Evolutionary conservation across 1,140 invertebrate species (phyloP), one percentile per base, ranked within the genome.

Genomic region (Ladona fulva): DNA sequence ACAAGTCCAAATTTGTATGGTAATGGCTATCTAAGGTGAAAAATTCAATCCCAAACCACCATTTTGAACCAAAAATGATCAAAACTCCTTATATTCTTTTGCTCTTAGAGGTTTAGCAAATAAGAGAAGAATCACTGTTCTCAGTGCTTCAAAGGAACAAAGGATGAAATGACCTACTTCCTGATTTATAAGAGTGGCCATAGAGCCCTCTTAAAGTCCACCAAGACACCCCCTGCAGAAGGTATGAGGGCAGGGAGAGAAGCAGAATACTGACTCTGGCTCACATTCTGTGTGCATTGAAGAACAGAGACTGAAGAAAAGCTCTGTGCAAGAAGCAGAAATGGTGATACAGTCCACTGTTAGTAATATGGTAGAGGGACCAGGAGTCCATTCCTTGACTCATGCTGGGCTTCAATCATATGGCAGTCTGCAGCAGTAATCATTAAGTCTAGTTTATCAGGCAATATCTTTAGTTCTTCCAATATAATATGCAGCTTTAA

Each of bases 221-320:
- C 75, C 75, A 14, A 74, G 74, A 74, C 25, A 37, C 25, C 25
- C n/a, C 25, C 16, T n/a, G 75, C n/a, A 76, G 25, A 37, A 37
- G 75, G 52, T 19, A 6, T 66, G 16, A 66, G 52, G n/a, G 12
- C 52, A 59, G 75, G 44, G n/a, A 66, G 52, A 66, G 3, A 66
- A 78, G 78, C 78, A 37, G 75, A 78, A 42, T 73, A 76, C 25
- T n/a, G 52, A 25, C 22, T 52, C 14, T 42, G 42, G 74, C 37
- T 75, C 66, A 75, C 24, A 78, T n/a, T 78, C 44, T 78, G 74
- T 76, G 78, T 76, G 78, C 75, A 76, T 16, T 75, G 78, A 76
- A 78, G 75, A 75, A 78, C 78, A 78, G 78, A 78, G 52, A 29
- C 75, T 78, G 74, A 78, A 78, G 78, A 78, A 42, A 78, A 78